Evolutionary conservation across 2,888 invertebrate species (phyloP).

Genomic region (Trisateles emortualis): DNA sequence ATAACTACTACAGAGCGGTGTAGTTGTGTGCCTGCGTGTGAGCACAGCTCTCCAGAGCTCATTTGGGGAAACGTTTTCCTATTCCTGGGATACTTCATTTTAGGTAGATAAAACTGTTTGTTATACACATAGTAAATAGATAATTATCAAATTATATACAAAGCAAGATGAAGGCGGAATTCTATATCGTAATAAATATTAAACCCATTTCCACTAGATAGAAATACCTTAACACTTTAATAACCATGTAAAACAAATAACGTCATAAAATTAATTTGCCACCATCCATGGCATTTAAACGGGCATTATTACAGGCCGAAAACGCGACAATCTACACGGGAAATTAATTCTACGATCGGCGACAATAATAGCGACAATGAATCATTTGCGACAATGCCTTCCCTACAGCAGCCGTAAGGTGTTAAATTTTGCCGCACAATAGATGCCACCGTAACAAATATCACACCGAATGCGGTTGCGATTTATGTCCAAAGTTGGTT

Average conservation of each 20-base stretch:
- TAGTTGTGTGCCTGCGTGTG: too few species aligned
- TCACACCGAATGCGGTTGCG: slow-evolving; percentile 56
- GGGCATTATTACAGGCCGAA: slow-evolving; percentile 60
- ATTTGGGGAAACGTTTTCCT: too few species aligned
- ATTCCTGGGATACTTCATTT: too few species aligned
- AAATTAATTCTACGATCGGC: slow-evolving; percentile 81
- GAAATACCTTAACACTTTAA: slow-evolving; percentile 44
- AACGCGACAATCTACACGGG: slow-evolving; percentile 66
- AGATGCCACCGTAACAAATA: slow-evolving; percentile 62
- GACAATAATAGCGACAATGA: slow-evolving; percentile 79
- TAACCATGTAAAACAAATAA: slow-evolving; percentile 57
- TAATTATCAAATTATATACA: too few species aligned
- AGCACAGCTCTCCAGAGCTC: too few species aligned
- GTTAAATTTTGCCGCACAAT: slow-evolving; percentile 76
- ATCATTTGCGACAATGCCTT: slow-evolving; percentile 74
- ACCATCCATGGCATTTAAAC: slow-evolving; percentile 68
- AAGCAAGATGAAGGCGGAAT: too few species aligned
- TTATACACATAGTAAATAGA: too few species aligned
- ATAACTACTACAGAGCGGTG: too few species aligned
- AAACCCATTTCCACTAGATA: background rate
- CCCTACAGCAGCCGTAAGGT: slow-evolving; percentile 66
- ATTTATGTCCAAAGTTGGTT: slow-evolving; percentile 80
- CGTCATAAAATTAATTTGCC: slow-evolving; percentile 64
- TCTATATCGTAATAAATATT: background rate
- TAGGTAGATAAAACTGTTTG: too few species aligned